phyloP scores from a whole-genome alignment of 2,113 vertebrate genomes.

The Cavia porcellus region DNA sequence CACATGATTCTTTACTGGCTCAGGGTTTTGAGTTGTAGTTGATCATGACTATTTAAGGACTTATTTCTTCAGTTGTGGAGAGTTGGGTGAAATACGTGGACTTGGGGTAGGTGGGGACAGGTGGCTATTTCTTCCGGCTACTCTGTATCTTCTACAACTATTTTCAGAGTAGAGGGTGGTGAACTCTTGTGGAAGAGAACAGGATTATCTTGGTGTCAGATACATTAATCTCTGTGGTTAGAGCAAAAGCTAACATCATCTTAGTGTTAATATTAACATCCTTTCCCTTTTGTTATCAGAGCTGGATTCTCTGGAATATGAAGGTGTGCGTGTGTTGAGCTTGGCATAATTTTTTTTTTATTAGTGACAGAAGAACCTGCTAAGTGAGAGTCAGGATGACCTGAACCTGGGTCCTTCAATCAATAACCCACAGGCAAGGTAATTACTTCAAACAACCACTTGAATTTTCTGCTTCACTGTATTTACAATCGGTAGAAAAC shows the following conservation, averaged over 20 bases:
- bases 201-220: background rate
- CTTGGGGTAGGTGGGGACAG: background rate
- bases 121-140: background rate
- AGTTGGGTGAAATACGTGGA: background rate
- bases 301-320: background rate
- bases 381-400: background rate
- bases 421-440: slow-evolving; percentile 17
- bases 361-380: background rate
- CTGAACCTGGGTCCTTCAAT: background rate
- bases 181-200: background rate
- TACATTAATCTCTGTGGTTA: background rate
- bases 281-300: background rate
- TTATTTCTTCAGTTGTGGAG: background rate
- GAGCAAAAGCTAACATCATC: background rate
- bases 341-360: background rate
- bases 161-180: background rate
- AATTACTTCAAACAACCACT: slow-evolving; percentile 6
- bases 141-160: background rate
- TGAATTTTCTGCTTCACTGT: slow-evolving; percentile 51
- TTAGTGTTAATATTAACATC: background rate
- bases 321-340: background rate
- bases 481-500: slow-evolving; percentile 58
- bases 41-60: background rate
- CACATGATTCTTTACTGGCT: background rate
- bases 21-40: background rate